Percentiles rank a stretch among this genome's conserved stretches.
Conservation (phyloP, 1,140 invertebrate genomes). For the Radopholus similis region DNA sequence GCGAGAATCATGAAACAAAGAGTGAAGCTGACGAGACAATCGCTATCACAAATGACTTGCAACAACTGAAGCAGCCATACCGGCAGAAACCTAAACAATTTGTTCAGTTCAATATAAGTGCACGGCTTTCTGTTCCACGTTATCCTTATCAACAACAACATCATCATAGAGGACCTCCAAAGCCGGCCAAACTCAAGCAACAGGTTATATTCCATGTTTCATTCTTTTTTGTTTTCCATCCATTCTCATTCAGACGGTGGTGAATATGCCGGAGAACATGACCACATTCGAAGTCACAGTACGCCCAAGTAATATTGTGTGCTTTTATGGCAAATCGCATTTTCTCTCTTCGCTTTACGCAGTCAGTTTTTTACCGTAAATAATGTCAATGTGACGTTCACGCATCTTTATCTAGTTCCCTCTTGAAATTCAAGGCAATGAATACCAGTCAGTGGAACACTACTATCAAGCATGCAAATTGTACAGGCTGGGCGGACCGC, state of each 20-base stretch:
- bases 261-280: not conserved
- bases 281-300: slow-evolving; percentile 24
- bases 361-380: slow-evolving; percentile 27
- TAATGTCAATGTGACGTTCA: not conserved
- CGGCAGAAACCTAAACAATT: too few species aligned
- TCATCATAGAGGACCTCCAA: not conserved
- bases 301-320: slow-evolving; percentile 30
- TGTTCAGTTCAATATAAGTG: not conserved
- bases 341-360: slow-evolving; percentile 35
- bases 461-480: slow-evolving; percentile 48
- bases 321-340: slow-evolving; percentile 34
- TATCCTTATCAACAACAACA: not conserved
- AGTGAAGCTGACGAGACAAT: not conserved
- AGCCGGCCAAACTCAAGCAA: not conserved
- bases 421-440: slow-evolving; percentile 25
- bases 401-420: slow-evolving; percentile 21
- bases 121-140: not conserved
- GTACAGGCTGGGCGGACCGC: slow-evolving; percentile 30
- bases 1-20: not conserved
- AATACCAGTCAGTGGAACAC: slow-evolving; percentile 41
- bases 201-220: not conserved
- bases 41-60: too few species aligned
- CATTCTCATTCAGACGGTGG: not conserved
- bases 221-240: not conserved
- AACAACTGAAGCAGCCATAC: too few species aligned